Conservation (phyloP, 2,113 vertebrate species). For the Alectura lathami region DNA sequence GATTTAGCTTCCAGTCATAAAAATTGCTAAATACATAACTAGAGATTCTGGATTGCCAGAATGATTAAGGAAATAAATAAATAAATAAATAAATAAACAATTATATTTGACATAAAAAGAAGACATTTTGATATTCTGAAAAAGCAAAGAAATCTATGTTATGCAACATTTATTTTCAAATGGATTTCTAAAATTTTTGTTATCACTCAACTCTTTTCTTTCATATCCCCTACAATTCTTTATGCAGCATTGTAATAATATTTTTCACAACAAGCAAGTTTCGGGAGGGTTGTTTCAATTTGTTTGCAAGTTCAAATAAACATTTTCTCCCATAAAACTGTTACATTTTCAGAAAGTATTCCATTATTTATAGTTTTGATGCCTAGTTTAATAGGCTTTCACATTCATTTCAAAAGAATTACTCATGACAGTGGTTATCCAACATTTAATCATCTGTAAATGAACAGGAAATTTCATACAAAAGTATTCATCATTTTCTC, state of each 20-base stretch:
- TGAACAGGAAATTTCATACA: not conserved
- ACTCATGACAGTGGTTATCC: not conserved
- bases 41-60: not conserved
- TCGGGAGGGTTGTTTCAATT: not conserved
- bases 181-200: not conserved
- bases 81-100: not conserved
- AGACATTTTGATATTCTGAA: not conserved
- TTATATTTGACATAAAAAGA: not conserved
- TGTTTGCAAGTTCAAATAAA: not conserved
- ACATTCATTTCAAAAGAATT: not conserved
- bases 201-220: not conserved
- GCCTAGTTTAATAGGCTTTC: not conserved
- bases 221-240: not conserved
- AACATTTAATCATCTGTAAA: not conserved
- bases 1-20: not conserved
- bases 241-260: no score
- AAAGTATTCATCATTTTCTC: not conserved
- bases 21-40: not conserved
- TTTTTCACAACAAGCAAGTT: not conserved
- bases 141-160: not conserved
- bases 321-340: not conserved
- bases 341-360: not conserved
- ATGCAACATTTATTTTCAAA: not conserved
- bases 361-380: not conserved
- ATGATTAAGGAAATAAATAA: fast-evolving